Conservation (phyloP, 2,797 vertebrate genomes). For the Anniella stebbinsi region DNA sequence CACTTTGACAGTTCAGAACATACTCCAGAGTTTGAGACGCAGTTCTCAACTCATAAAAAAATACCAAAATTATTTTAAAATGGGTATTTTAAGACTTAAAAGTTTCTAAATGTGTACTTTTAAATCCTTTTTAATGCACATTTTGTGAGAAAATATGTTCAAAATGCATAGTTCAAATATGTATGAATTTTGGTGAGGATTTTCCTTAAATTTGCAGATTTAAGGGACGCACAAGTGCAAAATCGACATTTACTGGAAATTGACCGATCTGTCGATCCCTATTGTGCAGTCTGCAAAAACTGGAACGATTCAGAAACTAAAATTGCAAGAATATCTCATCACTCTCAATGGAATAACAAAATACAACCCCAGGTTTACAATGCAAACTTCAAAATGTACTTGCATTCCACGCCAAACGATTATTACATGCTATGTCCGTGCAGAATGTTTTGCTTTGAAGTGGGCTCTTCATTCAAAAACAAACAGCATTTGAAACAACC, state of each 20-base stretch:
- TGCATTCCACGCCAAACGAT: conserved; percentile 2
- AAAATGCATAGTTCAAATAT: not conserved
- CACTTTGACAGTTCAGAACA: not conserved
- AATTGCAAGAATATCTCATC: not conserved
- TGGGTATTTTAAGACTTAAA: not conserved
- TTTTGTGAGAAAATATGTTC: not conserved
- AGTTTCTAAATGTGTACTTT: too few relatives aligned
- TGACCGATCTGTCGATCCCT: not conserved
- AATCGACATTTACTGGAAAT: not conserved
- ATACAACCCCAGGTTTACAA: not conserved
- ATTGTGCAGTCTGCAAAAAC: not conserved
- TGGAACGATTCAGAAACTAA: not conserved
- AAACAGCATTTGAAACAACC: not conserved
- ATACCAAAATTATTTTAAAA: not conserved
- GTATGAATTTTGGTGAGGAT: not conserved
- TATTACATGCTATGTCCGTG: not conserved
- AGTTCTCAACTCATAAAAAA: not conserved
- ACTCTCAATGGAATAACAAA: not conserved
- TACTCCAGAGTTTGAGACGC: not conserved
- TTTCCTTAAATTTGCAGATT: not conserved
- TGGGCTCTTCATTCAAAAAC: conserved; percentile 7
- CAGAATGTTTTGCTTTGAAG: conserved; percentile 17
- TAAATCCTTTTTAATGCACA: too few relatives aligned
- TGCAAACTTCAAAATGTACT: not conserved
- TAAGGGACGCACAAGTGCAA: not conserved